Conservation (phyloP, 1,140 invertebrate genomes). For the Dolichoris vasculosae region DNA sequence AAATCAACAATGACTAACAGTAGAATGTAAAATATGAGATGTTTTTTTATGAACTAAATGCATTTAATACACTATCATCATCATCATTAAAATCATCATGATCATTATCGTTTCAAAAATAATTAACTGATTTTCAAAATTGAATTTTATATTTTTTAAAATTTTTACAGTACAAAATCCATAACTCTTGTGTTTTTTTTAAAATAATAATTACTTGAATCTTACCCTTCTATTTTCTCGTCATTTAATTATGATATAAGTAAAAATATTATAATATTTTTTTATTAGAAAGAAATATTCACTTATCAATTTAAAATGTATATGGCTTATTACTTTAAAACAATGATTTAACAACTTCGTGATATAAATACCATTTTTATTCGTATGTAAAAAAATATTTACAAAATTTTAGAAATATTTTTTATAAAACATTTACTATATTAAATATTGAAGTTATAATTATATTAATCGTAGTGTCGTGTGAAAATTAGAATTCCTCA, state of each 20-base stretch:
- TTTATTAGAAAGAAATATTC: not conserved
- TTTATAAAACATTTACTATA: not conserved
- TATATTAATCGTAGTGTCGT: not conserved
- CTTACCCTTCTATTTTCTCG: not conserved
- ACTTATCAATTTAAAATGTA: not conserved
- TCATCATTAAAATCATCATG: too few relatives aligned
- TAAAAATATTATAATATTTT: not conserved
- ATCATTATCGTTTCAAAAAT: not conserved
- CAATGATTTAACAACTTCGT: not conserved
- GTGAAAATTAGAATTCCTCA: not conserved
- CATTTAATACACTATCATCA: not conserved
- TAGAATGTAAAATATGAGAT: slow-evolving; percentile 27
- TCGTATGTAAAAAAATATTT: too few relatives aligned
- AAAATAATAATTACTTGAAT: not conserved
- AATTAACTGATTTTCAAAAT: not conserved
- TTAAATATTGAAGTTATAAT: not conserved
- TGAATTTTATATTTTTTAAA: not conserved
- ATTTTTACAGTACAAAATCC: not conserved
- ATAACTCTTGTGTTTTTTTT: not conserved
- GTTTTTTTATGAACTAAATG: not conserved
- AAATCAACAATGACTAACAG: not conserved
- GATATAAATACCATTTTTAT: too few relatives aligned
- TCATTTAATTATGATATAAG: not conserved
- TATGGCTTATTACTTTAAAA: too few relatives aligned
- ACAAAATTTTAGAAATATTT: not conserved